These are phyloP conservation scores for Lasiurus borealis DNA, from an alignment of 2,113 vertebrate species.

Conservation along the genomic window DNA sequence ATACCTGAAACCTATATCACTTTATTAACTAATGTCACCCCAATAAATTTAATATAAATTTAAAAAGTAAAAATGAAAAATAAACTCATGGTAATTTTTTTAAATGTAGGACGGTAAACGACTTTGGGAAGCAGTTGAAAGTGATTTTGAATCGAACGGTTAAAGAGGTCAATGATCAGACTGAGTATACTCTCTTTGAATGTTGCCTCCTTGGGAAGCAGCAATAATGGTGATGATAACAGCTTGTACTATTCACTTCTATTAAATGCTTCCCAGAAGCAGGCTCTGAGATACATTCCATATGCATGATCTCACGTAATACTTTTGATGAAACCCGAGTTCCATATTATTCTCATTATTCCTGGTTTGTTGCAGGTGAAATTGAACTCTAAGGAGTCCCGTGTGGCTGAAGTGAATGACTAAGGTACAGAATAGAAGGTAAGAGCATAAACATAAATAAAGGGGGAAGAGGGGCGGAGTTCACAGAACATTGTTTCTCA, in stretches of 20 bases:
- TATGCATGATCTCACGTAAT: background rate
- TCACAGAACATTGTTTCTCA: background rate
- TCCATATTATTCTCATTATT: background rate
- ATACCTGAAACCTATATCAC: background rate
- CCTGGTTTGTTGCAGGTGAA: background rate
- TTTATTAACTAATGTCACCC: background rate
- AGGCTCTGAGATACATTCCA: background rate
- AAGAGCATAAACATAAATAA: background rate
- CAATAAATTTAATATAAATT: background rate
- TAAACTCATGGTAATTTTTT: background rate
- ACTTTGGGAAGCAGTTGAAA: conserved; percentile 1
- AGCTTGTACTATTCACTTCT: background rate
- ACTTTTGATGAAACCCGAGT: background rate
- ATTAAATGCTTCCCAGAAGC: background rate
- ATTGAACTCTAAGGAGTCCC: background rate
- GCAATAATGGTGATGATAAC: background rate
- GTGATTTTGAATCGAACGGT: background rate
- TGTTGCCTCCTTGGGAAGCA: background rate
- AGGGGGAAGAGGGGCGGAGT: background rate
- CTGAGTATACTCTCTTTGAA: background rate
- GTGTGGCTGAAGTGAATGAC: background rate
- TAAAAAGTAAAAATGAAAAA: background rate
- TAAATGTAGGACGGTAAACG: background rate
- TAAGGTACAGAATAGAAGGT: background rate
- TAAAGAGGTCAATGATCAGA: background rate